Evolutionary conservation across 1,140 invertebrate species (phyloP), one percentile per base, ranked within the genome.

Genomic region (Diuraphis noxia): DNA sequence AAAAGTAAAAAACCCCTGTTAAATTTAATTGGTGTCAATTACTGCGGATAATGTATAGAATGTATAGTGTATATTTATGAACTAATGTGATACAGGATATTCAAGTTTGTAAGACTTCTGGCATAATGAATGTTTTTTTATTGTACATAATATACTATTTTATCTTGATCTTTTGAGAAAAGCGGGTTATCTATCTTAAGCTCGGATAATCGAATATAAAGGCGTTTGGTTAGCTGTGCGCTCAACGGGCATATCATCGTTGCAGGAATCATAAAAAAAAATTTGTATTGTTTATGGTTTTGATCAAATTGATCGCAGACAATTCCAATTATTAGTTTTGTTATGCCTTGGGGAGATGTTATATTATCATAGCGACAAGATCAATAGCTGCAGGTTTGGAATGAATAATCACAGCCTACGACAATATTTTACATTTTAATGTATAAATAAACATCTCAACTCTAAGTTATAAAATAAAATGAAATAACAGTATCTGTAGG

Each of bases 321-420:
- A 72, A 72, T n/a, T 72, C 56, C 56, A 72, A 72, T 72, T 72
- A 72, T 72, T 72, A 72, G 56, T 72, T 72, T 72, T 72, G n/a
- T n/a, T 72, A 72, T n/a, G n/a, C 56, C 30, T n/a, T 5, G 13
- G 56, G 56, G 56, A 17, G 56, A n/a, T 72, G 34, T 72, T 72
- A 72, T n/a, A n/a, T 72, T n/a, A 72, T 72, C n/a, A 72, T 19
- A 72, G 34, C 56, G 56, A 72, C 56, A 72, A n/a, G 56, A 72
- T 72, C 30, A 72, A 72, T 72, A 72, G 13, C n/a, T n/a, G 13
- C n/a, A 17, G 13, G 56, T 72, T 72, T 9, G 56, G 30, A 0
- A 72, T 72, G 56, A 72, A 72, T 72, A 72, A 72, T 72, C 56
- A 72, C 56, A 72, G 56, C 56, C 56, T 72, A 72, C 56, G 56